Conservation (phyloP, 2,888 invertebrate genomes). For the Cheilosia vulpina region DNA sequence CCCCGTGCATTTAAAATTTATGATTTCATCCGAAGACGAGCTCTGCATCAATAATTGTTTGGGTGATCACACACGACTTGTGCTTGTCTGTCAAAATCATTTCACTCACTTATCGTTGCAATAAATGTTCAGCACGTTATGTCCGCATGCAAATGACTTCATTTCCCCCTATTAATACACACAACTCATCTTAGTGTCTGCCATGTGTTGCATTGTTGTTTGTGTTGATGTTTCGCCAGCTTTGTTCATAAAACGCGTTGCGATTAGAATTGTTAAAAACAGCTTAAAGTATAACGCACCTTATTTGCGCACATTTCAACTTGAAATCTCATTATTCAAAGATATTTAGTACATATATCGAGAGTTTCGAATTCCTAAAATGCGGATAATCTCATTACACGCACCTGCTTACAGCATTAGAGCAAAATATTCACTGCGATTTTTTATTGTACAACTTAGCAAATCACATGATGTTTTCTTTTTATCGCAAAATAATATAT, state of each 20-base stretch:
- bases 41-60: slow-evolving; percentile 3
- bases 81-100: slow-evolving; percentile 43
- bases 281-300: slow-evolving; percentile 47
- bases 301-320: slow-evolving; percentile 46
- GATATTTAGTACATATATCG: slow-evolving; percentile 3
- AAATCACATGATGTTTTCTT: slow-evolving; percentile 54
- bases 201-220: slow-evolving; percentile 28
- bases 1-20: neutral
- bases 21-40: slow-evolving; percentile 11
- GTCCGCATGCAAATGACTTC: slow-evolving; percentile 34
- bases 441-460: slow-evolving; percentile 38
- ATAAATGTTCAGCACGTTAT: slow-evolving; percentile 42
- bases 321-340: slow-evolving; percentile 17
- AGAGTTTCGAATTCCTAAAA: slow-evolving; percentile 26
- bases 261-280: neutral
- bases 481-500: slow-evolving; percentile 21
- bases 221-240: slow-evolving; percentile 22
- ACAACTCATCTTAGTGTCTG: slow-evolving; percentile 48
- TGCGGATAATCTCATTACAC: slow-evolving; percentile 37
- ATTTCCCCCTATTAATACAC: slow-evolving; percentile 48
- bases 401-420: slow-evolving; percentile 64
- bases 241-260: slow-evolving; percentile 21
- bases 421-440: slow-evolving; percentile 59
- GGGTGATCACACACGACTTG: slow-evolving; percentile 17
- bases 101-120: slow-evolving; percentile 53